Base-by-base conservation (phyloP, 2,797 vertebrate species). In the Meda fulgida region DNA sequence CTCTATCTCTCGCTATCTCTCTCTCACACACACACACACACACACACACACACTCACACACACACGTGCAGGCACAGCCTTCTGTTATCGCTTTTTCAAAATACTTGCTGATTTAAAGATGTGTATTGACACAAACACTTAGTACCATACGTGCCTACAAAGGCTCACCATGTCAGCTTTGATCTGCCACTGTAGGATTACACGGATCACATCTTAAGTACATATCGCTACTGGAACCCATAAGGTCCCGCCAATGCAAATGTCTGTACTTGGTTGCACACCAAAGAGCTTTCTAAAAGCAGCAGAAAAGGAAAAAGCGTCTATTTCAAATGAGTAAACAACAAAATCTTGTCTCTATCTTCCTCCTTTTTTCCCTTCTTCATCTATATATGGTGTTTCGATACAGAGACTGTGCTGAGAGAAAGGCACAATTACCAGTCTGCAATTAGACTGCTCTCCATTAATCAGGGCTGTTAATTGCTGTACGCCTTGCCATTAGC, bases 401-500 rank as follows among this genome's bases (percentile, higher is more conserved):
- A 77, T 84, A 78, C 88, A 72, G 85, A 85, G 76, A 53, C 84
- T 84, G 81, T 81, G 78, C 79, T 72, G 84, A 85, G 67, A 88
- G 87, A 72, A 76, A 88, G 81, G 84, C 78, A 85, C 87, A 88
- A 88, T 89, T 89, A 85, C 89, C 89, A 88, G 89, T 89, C 85
- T 87, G 89, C 86, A 96, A 97, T 97, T 94, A 96, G 96, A 95
- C 96, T 96, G 95, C 96, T 97, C 95, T 95, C 96, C 97, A 98
- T 98, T 98, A 98, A 99, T 99, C 97, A 98, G 96, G 94, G 94
- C 93, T 94, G 95, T 96, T 98, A 97, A 97, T 98, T 98, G 96
- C 97, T 96, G 93, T 95, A 95, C 93, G 94, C 94, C 80, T 85
- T 95, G 96, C 97, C 97, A 98, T 98, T 98, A 97, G 96, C 97